These are phyloP conservation scores for Archips xylosteana DNA, from an alignment of 2,888 invertebrate genomes.

Conservation along the genomic window DNA sequence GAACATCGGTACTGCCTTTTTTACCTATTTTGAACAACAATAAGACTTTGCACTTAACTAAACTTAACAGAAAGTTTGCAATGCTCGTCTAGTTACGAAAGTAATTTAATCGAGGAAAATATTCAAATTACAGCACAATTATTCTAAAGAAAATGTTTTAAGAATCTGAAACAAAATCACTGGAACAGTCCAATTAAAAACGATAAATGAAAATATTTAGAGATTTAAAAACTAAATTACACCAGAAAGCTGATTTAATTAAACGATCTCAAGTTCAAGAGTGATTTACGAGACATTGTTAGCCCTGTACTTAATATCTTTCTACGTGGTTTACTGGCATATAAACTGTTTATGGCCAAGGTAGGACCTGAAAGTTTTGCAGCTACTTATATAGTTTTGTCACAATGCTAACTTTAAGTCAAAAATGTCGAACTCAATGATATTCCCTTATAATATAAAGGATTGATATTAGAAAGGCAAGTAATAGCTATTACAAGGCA, in stretches of 20 bases:
- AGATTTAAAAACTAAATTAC: conserved; percentile 14
- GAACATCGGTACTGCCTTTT: too few relatives aligned
- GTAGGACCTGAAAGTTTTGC: not conserved
- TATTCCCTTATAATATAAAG: too few relatives aligned
- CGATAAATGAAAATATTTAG: not conserved
- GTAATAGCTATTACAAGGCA: too few relatives aligned
- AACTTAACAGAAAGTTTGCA: too few relatives aligned
- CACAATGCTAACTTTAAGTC: too few relatives aligned
- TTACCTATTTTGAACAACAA: too few relatives aligned
- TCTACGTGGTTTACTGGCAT: not conserved
- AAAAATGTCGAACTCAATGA: too few relatives aligned
- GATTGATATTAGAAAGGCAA: too few relatives aligned
- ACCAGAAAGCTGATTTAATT: conserved; percentile 3
- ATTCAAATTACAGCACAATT: conserved; percentile 11
- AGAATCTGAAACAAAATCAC: conserved; percentile 15
- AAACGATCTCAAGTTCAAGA: conserved; percentile 4
- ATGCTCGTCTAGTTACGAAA: not conserved
- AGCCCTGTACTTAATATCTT: not conserved
- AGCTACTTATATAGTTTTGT: too few relatives aligned
- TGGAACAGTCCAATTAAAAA: conserved; percentile 15
- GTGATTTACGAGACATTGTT: not conserved
- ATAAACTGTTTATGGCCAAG: not conserved
- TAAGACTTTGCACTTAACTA: too few relatives aligned
- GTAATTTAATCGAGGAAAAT: not conserved
- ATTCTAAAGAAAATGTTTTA: conserved; percentile 11